These are phyloP conservation scores for Pseudomugil tenellus DNA, from an alignment of 2,797 vertebrate genomes.

Conservation along the genomic window DNA sequence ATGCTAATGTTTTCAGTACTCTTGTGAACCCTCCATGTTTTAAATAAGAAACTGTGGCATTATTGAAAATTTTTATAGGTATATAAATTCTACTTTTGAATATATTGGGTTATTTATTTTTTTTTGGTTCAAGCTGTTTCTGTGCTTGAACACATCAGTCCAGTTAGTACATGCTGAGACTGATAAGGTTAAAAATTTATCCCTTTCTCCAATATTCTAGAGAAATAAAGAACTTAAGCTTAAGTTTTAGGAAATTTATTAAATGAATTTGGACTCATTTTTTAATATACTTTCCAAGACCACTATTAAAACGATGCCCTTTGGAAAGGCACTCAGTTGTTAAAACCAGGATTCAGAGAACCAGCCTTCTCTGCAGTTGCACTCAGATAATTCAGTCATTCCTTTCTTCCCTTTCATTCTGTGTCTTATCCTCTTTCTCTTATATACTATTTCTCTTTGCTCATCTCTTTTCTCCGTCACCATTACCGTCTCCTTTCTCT, in stretches of 20 bases:
- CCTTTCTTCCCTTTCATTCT: conserved; percentile 30
- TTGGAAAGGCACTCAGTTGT: conserved; percentile 40
- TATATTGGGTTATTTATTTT: background rate
- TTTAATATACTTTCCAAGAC: conserved; percentile 33
- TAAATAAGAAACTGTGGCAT: too few species aligned
- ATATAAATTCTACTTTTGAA: background rate
- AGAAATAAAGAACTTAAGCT: too few species aligned
- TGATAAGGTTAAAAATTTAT: too few species aligned
- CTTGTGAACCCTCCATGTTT: too few species aligned
- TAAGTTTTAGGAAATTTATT: conserved; percentile 19
- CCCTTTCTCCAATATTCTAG: too few species aligned
- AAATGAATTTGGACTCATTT: conserved; percentile 13
- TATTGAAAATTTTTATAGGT: background rate
- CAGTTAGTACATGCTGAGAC: background rate
- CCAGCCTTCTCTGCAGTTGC: conserved; percentile 58
- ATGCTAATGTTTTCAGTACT: background rate
- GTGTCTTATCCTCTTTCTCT: conserved; percentile 44
- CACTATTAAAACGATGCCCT: conserved; percentile 35
- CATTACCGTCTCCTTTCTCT: conserved; percentile 45
- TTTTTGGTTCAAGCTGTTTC: background rate
- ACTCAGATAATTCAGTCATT: conserved; percentile 64
- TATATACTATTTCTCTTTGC: conserved; percentile 39
- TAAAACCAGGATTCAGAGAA: conserved; percentile 54
- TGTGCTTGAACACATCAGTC: background rate
- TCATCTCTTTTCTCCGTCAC: conserved; percentile 33